Percentiles rank a stretch among this genome's conserved stretches.
These are phyloP conservation scores for Euura lappo DNA, from an alignment of 1,140 invertebrate genomes.

Conservation along the genomic window DNA sequence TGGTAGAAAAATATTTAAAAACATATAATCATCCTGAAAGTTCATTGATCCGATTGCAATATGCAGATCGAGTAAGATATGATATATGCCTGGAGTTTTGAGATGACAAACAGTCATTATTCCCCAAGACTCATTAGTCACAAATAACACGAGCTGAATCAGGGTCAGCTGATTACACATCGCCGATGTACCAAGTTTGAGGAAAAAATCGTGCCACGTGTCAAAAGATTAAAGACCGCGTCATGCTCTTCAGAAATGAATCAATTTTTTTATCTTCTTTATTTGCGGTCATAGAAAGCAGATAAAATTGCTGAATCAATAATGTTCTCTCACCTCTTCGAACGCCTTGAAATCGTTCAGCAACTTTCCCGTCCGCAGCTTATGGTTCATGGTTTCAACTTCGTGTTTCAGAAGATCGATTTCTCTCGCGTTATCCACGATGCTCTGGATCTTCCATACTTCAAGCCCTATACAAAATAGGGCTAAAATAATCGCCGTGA, in stretches of 20 bases:
- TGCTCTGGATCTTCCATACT: slow-evolving; percentile 44
- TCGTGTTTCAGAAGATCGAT: slow-evolving; percentile 47
- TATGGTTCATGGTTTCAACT: slow-evolving; percentile 48
- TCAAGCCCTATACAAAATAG: slow-evolving; percentile 42
- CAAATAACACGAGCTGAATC: no score
- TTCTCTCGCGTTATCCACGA: slow-evolving; percentile 36
- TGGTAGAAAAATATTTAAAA: no score
- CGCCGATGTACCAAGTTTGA: no score
- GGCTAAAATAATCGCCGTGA: slow-evolving; percentile 37
- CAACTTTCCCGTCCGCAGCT: slow-evolving; percentile 44
- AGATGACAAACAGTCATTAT: no score
- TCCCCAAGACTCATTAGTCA: no score
- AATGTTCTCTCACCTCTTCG: slow-evolving; percentile 42
- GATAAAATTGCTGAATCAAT: not conserved
- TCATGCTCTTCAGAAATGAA: not conserved
- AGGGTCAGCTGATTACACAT: no score
- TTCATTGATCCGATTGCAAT: no score
- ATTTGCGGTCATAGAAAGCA: not conserved
- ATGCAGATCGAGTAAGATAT: no score
- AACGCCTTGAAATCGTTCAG: slow-evolving; percentile 50
- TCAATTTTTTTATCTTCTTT: not conserved
- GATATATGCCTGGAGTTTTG: no score
- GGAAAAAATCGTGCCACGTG: no score
- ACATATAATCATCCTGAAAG: no score
- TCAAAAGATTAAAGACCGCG: not conserved